Evolutionary conservation across 2,113 vertebrate species (phyloP).

Genomic region (Hippocampus comes): DNA sequence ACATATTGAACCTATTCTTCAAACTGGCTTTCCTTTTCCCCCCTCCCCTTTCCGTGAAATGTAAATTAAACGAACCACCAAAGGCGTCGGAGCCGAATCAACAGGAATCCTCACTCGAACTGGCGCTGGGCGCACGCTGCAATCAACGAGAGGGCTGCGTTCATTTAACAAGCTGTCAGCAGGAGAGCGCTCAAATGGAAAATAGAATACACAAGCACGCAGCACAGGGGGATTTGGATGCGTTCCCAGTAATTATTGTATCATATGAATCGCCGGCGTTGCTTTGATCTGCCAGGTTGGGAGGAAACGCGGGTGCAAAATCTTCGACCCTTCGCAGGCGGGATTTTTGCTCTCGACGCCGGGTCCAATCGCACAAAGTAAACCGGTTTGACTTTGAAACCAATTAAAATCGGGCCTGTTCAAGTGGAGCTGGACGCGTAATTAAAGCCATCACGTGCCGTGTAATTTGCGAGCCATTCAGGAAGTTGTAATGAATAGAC

Average conservation of each 20-base stretch:
- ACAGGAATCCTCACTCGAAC: constrained; percentile 18
- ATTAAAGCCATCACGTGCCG: constrained; percentile 54
- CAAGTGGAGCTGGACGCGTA: constrained; percentile 37
- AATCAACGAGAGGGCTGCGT: constrained; percentile 47
- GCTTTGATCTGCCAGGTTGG: constrained; percentile 63
- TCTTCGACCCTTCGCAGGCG: constrained; percentile 36
- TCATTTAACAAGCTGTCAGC: constrained; percentile 54
- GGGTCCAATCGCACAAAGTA: constrained; percentile 24
- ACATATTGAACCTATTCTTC: constrained; percentile 7
- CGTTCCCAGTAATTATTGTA: constrained; percentile 37
- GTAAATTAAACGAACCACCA: constrained; percentile 21
- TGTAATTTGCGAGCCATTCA: constrained; percentile 54
- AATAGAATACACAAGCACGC: constrained; percentile 17
- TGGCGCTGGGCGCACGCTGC: constrained; percentile 33
- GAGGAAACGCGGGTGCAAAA: constrained; percentile 53
- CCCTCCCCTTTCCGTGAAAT: neutral
- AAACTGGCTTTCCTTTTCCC: constrained; percentile 2
- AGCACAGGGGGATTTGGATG: constrained; percentile 23
- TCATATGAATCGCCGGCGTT: constrained; percentile 24
- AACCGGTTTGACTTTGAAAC: constrained; percentile 27
- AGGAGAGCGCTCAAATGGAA: constrained; percentile 34
- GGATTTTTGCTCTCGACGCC: constrained; percentile 37
- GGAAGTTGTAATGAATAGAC: constrained; percentile 39
- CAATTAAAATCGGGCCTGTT: constrained; percentile 55
- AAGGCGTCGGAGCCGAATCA: constrained; percentile 18